Percentiles rank a stretch among this genome's conserved stretches.
phyloP scores from a whole-genome alignment of 2,888 invertebrate species.

The Coelinius sp. region DNA sequence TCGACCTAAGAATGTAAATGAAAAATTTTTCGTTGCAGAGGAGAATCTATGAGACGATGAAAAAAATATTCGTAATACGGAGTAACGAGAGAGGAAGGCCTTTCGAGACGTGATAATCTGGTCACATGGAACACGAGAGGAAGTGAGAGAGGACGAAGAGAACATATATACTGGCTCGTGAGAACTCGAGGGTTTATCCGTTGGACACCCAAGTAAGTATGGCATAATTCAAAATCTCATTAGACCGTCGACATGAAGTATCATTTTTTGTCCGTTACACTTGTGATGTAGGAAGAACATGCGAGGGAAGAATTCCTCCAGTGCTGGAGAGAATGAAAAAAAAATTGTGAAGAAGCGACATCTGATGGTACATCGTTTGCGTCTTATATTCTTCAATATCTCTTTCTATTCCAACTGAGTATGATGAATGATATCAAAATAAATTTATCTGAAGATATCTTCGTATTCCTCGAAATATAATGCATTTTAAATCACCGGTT shows the following conservation, averaged over 20 bases:
- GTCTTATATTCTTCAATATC: constrained; percentile 28
- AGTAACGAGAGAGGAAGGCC: constrained; percentile 45
- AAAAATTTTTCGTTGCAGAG: constrained; percentile 11
- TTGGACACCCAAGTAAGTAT: constrained; percentile 53
- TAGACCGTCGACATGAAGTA: constrained; percentile 61
- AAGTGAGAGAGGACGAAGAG: constrained; percentile 40
- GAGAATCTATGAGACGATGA: constrained; percentile 35
- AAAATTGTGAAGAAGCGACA: constrained; percentile 24
- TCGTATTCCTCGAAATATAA: constrained; percentile 25
- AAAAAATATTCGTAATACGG: constrained; percentile 52
- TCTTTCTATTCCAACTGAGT: not conserved
- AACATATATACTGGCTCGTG: constrained; percentile 35
- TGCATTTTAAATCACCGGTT: constrained; percentile 28
- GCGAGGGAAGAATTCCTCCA: not conserved
- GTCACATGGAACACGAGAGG: constrained; percentile 60
- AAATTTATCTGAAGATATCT: not conserved
- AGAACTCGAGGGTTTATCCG: constrained; percentile 44
- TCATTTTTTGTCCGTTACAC: constrained; percentile 55
- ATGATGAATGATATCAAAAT: constrained; percentile 5
- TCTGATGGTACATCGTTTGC: constrained; percentile 9
- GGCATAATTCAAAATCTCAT: constrained; percentile 69
- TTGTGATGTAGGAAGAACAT: constrained; percentile 13
- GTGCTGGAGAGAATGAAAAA: constrained; percentile 14
- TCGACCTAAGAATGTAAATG: not conserved
- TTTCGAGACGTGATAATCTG: constrained; percentile 55